Evolutionary conservation across 2,797 vertebrate genomes (phyloP), one percentile per base, ranked within the genome.

Genomic region (Pangasius mekongensis): DNA sequence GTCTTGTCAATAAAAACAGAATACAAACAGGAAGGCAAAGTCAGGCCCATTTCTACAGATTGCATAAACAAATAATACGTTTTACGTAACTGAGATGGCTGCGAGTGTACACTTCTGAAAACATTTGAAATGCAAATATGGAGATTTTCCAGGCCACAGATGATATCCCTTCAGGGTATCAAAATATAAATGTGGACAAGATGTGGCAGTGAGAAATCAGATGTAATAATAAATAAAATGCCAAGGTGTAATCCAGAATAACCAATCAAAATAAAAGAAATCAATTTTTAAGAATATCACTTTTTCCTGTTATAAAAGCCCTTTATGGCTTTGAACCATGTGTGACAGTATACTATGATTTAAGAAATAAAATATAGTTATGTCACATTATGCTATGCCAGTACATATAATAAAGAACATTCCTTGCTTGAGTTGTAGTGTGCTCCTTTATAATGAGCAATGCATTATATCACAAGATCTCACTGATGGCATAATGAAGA

Each of bases 1-100:
- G 64, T 36, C 56, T 83, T 83, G 33, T 89, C n/a, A 52, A 74
- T 89, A 52, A 82, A 82, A 88, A 74, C 62, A 43, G 62, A 74
- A 78, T 62, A 73, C 20, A 54, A 83, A 66, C 64, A 71, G 18
- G 27, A 60, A 54, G 27, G 4, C 7, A 43, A 36, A 80, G 52
- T 80, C 77, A 80, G 77, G 4, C 30, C 20, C n/a, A 5, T 33
- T 56, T 18, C 30, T 80, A 13, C 18, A 80, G 30, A 24, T 58
- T 58, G 30, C 36, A 58, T 36, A 58, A 58, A 56, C 49, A 9
- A 52, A 77, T 77, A 30, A 14, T 30, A 18, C 2, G n/a, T 54
- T 77, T 54, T 30, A 74, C 30, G 3, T 56, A 10, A 22, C n/a
- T 36, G n/a, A 80, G 52, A 54, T 3, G 47, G 18, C 52, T 80